Base-by-base conservation (phyloP, 2,113 vertebrate species). In the Thalassoma bifasciatum region DNA sequence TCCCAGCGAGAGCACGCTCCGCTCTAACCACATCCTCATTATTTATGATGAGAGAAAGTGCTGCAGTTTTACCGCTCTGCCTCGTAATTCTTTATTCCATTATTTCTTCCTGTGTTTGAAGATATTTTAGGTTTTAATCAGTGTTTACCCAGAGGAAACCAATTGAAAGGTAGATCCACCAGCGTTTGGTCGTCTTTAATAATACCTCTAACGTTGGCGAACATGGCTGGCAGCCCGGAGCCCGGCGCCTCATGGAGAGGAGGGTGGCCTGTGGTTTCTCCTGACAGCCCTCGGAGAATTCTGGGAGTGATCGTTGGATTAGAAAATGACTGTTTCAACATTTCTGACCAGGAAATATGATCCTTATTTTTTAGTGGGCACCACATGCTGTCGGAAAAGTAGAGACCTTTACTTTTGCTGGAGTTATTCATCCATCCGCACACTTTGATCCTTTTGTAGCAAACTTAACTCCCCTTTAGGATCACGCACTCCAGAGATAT, bases 21-120 rank as follows among this genome's bases (percentile, higher is more conserved):
- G 52, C 66, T 74, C 79, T 72, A n/a, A 86, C 90, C 90, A 89
- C 90, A 87, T 83, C 86, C 85, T 79, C 77, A 50, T 83, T 85
- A 76, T 88, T 86, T 87, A 84, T 75, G 79, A 84, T 40, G 82
- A n/a, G 83, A 60, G 77, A 86, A 79, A 83, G 61, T 46, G 72
- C 84, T 57, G 69, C 85, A 83, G 74, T 79, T 74, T 57, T 73
- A 40, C 70, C 51, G 22, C n/a, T 82, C 47, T 17, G 70, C 57
- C 72, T 72, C 66, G 37, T 61, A 49, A 67, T 56, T 46, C 80
- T 49, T 53, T 42, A 82, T 84, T 83, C 67, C 52, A 30, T 6
- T 30, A 30, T 30, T 30, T 30, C 3, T 19, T 2, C 68, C 49
- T 68, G 11, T 64, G n/a, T 69, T 66, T 12, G 12, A 58, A 46